phyloP scores from a whole-genome alignment of 2,797 vertebrate genomes.

The Lepidocolaptes lacrymiger region DNA sequence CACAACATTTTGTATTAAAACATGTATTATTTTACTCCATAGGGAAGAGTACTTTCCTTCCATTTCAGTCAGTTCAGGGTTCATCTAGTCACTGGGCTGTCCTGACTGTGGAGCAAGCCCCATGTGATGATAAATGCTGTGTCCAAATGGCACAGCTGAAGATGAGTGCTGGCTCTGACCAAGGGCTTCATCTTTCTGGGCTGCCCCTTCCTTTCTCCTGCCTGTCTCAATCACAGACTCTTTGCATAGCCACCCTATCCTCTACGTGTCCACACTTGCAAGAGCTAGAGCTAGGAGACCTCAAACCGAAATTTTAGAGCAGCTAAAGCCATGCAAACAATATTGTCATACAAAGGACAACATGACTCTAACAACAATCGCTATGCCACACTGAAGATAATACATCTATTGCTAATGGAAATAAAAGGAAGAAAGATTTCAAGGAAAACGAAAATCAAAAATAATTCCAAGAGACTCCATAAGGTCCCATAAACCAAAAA shows the following conservation, averaged over 20 bases:
- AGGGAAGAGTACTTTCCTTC: background rate
- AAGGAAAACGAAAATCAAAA: background rate
- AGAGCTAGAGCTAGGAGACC: background rate
- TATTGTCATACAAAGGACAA: background rate
- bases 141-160: rapidly evolving
- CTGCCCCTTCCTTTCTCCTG: background rate
- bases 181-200: background rate
- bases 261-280: rapidly evolving
- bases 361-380: background rate
- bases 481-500: background rate
- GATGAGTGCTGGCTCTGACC: rapidly evolving
- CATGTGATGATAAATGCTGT: rapidly evolving
- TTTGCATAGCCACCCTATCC: background rate
- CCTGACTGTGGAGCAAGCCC: background rate
- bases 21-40: background rate
- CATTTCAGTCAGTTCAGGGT: background rate
- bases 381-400: background rate
- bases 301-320: background rate
- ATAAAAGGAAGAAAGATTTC: background rate
- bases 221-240: background rate
- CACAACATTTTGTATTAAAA: background rate
- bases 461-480: background rate
- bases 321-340: background rate
- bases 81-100: background rate
- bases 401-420: background rate